phyloP scores from a whole-genome alignment of 2,888 invertebrate genomes.

The Himalopsyche tibetana region DNA sequence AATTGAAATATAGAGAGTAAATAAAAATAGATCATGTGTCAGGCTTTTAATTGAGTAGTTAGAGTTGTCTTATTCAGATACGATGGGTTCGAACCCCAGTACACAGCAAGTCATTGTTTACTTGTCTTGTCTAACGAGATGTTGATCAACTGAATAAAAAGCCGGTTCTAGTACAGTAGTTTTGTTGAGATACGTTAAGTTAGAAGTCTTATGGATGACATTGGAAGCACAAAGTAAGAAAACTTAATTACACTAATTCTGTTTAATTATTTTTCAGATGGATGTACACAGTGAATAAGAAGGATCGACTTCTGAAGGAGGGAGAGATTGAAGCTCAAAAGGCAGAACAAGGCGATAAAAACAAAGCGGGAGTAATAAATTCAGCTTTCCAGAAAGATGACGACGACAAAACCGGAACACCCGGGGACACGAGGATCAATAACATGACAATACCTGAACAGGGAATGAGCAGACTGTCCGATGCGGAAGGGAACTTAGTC shows the following conservation, averaged over 20 bases:
- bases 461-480: constrained; percentile 66
- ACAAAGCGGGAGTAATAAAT: constrained; percentile 71
- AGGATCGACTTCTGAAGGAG: constrained; percentile 71
- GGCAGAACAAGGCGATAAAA: constrained; percentile 66
- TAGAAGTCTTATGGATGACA: no score
- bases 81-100: no score
- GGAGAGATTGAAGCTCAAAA: constrained; percentile 66
- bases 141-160: no score
- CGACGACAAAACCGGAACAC: constrained; percentile 69
- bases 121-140: no score
- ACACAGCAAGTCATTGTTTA: no score
- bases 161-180: no score
- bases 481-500: constrained; percentile 71
- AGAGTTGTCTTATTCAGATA: no score
- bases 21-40: no score
- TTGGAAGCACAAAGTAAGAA: no score
- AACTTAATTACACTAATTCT: neutral
- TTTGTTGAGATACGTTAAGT: no score
- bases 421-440: constrained; percentile 65
- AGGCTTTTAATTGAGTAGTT: no score
- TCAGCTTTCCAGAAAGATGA: constrained; percentile 74
- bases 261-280: constrained; percentile 75
- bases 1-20: no score
- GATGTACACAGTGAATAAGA: constrained; percentile 83
- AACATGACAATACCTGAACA: constrained; percentile 71